A percentile compares a stretch with the other conserved stretches of the same genome.
Evolutionary conservation across 2,113 vertebrate genomes (phyloP).

Genomic region (Aleadryas rufinucha): DNA sequence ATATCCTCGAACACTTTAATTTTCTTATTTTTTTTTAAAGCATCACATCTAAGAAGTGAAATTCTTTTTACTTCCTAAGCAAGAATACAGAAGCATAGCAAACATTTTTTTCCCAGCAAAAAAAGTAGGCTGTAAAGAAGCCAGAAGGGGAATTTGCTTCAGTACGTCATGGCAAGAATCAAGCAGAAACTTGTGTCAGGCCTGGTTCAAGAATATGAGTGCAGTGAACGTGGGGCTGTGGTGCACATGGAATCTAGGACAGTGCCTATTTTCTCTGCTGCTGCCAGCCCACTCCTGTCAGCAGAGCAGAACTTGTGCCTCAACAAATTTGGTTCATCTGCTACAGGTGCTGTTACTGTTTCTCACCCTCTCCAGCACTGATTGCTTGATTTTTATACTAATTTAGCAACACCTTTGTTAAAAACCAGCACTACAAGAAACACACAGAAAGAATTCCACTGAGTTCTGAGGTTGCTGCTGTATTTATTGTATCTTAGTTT

Average conservation of each 20-base stretch:
- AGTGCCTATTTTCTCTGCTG: background rate
- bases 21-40: background rate
- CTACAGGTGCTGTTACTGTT: background rate
- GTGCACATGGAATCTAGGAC: background rate
- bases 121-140: background rate
- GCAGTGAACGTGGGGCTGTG: background rate
- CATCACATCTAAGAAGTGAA: background rate
- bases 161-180: background rate
- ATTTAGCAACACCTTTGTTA: background rate
- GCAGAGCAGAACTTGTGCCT: background rate
- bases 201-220: background rate
- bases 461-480: background rate
- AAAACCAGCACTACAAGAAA: background rate
- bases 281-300: constrained; percentile 11
- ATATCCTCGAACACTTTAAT: background rate
- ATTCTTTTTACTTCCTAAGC: background rate
- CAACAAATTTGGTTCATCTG: background rate
- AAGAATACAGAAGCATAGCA: background rate
- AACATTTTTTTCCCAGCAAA: background rate
- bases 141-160: background rate
- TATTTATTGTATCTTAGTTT: background rate
- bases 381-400: background rate
- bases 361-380: background rate
- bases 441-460: background rate
- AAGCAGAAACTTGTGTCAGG: background rate